Conservation (phyloP, 2,888 invertebrate species). For the Dasypogon diadema region DNA sequence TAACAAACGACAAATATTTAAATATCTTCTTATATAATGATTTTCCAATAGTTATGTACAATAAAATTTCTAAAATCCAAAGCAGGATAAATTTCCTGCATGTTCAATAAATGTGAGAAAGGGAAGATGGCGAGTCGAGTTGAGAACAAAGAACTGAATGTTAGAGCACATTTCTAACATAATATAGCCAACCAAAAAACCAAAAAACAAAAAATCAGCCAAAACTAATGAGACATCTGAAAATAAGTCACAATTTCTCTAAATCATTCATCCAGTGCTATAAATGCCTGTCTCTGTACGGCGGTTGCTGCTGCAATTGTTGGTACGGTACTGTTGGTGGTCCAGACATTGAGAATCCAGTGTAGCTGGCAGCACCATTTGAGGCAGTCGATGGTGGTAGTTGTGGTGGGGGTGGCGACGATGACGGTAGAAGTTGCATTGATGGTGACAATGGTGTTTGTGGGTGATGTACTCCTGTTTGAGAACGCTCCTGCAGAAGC, state of each 20-base stretch:
- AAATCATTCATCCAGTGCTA: conserved; percentile 6
- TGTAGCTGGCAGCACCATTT: background rate
- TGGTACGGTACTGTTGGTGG: conserved; percentile 16
- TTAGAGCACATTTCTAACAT: background rate
- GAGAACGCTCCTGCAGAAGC: conserved; percentile 78
- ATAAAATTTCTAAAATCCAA: conserved; percentile 39
- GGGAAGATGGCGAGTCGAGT: background rate
- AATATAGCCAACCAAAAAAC: background rate
- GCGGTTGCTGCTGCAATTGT: conserved; percentile 19
- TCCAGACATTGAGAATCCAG: background rate
- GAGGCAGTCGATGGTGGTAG: too few species aligned
- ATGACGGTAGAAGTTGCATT: too few species aligned
- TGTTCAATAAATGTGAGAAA: conserved; percentile 1
- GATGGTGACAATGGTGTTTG: too few species aligned
- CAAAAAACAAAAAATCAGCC: background rate
- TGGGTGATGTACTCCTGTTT: too few species aligned
- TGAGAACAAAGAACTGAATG: background rate
- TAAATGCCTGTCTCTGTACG: conserved; percentile 25
- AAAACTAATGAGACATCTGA: background rate
- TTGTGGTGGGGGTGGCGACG: too few species aligned
- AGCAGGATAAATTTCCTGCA: conserved; percentile 13
- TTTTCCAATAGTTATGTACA: conserved; percentile 36
- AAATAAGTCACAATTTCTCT: conserved; percentile 19
- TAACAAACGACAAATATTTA: conserved; percentile 40
- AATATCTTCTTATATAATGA: conserved; percentile 6